Evolutionary conservation across 2,888 invertebrate species (phyloP).

Genomic region (Melieria picta): DNA sequence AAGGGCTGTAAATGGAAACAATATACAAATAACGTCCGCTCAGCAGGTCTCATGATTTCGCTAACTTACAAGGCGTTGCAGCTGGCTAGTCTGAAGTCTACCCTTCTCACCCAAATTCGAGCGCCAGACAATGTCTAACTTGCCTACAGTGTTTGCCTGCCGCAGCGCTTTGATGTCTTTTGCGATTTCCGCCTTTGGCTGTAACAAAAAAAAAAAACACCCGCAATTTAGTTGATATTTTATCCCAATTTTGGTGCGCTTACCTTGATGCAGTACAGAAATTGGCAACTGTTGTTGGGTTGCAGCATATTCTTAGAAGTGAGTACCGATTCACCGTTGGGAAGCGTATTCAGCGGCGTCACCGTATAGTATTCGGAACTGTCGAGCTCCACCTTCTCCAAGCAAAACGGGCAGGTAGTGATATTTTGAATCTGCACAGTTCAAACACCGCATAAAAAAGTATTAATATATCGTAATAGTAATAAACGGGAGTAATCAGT

Average conservation of each 20-base stretch:
- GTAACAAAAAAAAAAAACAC: conserved; percentile 4
- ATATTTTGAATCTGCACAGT: conserved; percentile 85
- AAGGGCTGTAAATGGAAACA: conserved; percentile 74
- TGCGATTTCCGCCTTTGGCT: conserved; percentile 79
- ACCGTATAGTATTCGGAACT: conserved; percentile 90
- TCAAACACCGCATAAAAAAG: background rate
- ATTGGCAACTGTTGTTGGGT: conserved; percentile 92
- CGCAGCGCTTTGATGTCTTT: conserved; percentile 82
- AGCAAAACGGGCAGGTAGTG: conserved; percentile 89
- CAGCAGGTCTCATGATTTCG: background rate
- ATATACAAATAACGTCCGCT: background rate
- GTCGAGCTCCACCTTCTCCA: conserved; percentile 94
- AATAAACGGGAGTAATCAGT: background rate
- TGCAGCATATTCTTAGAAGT: conserved; percentile 84
- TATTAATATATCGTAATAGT: background rate
- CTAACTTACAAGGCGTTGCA: conserved; percentile 81
- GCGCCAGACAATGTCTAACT: conserved; percentile 97
- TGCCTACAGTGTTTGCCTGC: conserved; percentile 90
- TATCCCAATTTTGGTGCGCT: background rate
- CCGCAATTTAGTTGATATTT: background rate
- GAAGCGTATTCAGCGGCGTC: conserved; percentile 76
- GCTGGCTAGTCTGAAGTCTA: conserved; percentile 93
- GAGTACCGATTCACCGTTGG: conserved; percentile 77
- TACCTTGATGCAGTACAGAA: conserved; percentile 86
- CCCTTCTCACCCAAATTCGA: conserved; percentile 97